These are phyloP conservation scores for Luperina nickerlii DNA, from an alignment of 2,888 invertebrate genomes.

Conservation along the genomic window DNA sequence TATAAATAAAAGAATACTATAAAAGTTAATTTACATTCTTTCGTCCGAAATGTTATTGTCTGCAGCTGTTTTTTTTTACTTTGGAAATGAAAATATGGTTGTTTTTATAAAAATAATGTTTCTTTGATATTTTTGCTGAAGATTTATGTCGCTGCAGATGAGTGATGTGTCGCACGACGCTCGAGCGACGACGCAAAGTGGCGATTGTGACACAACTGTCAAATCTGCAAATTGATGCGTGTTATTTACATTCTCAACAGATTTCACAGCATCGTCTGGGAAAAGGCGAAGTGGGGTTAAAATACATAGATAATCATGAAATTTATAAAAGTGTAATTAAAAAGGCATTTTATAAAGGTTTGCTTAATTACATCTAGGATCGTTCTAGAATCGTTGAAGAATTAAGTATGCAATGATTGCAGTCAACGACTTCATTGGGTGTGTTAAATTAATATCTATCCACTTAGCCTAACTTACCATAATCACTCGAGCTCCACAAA, in stretches of 20 bases:
- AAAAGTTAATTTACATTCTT: constrained; percentile 62
- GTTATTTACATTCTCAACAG: constrained; percentile 38
- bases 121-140: constrained; percentile 18
- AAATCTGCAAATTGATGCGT: constrained; percentile 35
- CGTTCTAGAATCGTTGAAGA: background rate
- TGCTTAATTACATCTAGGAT: background rate
- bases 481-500: background rate
- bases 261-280: constrained; percentile 5
- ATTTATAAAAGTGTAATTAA: background rate
- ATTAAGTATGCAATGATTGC: background rate
- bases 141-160: constrained; percentile 33
- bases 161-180: constrained; percentile 23
- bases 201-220: constrained; percentile 16
- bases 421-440: background rate
- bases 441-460: background rate
- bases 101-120: constrained; percentile 15
- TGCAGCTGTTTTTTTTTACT: constrained; percentile 55
- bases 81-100: constrained; percentile 30
- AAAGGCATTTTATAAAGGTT: background rate
- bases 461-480: background rate
- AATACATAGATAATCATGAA: background rate
- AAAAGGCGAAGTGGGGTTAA: background rate
- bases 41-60: constrained; percentile 42
- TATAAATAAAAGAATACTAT: constrained; percentile 46
- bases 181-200: constrained; percentile 15